Conservation (phyloP, 2,797 vertebrate species). For the Anguilla anguilla region DNA sequence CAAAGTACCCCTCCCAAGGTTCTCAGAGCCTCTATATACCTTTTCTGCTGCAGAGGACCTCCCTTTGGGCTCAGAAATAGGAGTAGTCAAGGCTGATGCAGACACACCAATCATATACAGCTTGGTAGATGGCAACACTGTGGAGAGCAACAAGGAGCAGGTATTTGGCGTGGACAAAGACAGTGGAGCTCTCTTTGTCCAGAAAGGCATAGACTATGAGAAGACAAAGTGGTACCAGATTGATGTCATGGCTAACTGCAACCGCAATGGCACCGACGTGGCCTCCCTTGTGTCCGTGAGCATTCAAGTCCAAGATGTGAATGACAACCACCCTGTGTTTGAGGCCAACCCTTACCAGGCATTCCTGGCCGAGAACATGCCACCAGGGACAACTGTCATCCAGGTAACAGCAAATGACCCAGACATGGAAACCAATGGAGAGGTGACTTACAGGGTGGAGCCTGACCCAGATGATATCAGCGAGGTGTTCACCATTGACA, state of each 20-base stretch:
- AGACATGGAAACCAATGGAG: constrained; percentile 86
- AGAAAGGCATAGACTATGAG: constrained; percentile 90
- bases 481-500: constrained; percentile 84
- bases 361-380: constrained; percentile 93
- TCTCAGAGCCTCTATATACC: constrained; percentile 92
- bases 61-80: constrained; percentile 88
- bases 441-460: constrained; percentile 88
- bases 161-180: constrained; percentile 85
- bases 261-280: constrained; percentile 83
- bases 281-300: constrained; percentile 90
- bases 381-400: constrained; percentile 89
- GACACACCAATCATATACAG: constrained; percentile 93
- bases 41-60: constrained; percentile 92
- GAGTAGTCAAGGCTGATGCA: constrained; percentile 84
- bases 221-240: constrained; percentile 95
- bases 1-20: constrained; percentile 87
- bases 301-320: constrained; percentile 94
- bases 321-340: constrained; percentile 92
- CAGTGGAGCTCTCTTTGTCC: constrained; percentile 84
- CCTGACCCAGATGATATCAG: constrained; percentile 67
- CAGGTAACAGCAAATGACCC: constrained; percentile 95
- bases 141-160: constrained; percentile 90
- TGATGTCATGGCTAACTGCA: constrained; percentile 89
- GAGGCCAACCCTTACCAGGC: constrained; percentile 92
- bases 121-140: constrained; percentile 90